phyloP scores from a whole-genome alignment of 2,113 vertebrate species.

The Heterotilapia buettikoferi region DNA sequence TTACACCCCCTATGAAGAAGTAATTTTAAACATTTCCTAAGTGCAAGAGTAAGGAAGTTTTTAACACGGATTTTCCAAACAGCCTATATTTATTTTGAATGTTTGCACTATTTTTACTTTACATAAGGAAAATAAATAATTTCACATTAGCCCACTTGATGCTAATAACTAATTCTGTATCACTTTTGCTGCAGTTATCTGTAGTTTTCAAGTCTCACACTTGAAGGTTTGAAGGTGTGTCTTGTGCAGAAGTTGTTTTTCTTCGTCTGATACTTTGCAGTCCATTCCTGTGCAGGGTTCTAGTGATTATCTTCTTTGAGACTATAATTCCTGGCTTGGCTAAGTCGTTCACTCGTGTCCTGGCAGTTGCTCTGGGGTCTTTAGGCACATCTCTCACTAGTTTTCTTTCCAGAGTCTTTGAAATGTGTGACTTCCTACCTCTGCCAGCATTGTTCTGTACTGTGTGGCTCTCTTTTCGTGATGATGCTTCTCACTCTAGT shows the following conservation, averaged over 20 bases:
- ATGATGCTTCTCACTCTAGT: not conserved
- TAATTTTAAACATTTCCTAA: not conserved
- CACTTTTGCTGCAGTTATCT: not conserved
- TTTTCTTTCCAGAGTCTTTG: not conserved
- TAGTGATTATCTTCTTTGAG: not conserved
- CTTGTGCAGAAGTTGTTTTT: not conserved
- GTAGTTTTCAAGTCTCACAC: not conserved
- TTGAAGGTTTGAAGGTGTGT: not conserved
- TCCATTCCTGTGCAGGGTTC: not conserved
- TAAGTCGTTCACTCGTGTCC: not conserved
- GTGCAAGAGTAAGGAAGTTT: not conserved
- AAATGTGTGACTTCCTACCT: not conserved
- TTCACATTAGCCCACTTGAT: not conserved
- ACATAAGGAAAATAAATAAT: not conserved
- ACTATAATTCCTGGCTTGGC: not conserved
- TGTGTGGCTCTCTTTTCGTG: not conserved
- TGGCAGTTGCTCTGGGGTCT: not conserved
- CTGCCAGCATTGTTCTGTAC: not conserved
- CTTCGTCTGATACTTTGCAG: not conserved
- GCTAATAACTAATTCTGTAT: not conserved
- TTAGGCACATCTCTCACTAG: not conserved
- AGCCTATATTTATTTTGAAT: not conserved
- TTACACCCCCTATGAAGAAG: not conserved
- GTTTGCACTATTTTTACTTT: not conserved
- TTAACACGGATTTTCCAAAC: not conserved